Percentiles rank a stretch among this genome's conserved stretches.
These are phyloP conservation scores for Hybognathus amarus DNA, from an alignment of 2,797 vertebrate species.

Conservation along the genomic window DNA sequence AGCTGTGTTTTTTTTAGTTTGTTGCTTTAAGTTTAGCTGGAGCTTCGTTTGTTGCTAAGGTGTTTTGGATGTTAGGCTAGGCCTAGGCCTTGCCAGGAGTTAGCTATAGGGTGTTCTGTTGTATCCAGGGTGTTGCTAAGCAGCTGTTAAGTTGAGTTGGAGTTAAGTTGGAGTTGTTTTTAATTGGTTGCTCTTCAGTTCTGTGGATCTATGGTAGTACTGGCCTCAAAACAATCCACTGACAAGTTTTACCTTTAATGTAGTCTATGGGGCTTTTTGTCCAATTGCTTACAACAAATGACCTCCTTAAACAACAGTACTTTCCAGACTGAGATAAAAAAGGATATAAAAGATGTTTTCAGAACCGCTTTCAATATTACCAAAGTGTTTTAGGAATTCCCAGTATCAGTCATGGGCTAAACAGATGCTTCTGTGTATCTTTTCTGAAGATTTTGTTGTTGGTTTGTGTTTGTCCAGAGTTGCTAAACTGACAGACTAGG, in stretches of 20 bases:
- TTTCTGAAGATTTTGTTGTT: not conserved
- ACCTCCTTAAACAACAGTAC: not conserved
- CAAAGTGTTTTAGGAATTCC: not conserved
- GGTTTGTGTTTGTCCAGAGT: not conserved
- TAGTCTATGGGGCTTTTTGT: not conserved
- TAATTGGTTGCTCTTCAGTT: not conserved
- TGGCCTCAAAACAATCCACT: not conserved
- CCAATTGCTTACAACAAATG: not conserved
- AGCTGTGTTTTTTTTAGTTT: not conserved
- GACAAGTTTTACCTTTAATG: not conserved
- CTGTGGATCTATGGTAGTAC: not conserved
- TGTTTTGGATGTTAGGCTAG: constrained; percentile 12
- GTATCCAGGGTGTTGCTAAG: not conserved
- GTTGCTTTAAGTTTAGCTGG: not conserved
- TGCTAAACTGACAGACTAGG: not conserved
- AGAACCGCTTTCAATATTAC: constrained; percentile 2
- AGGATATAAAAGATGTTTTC: not conserved
- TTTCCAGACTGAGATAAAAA: not conserved
- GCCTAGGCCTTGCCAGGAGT: not conserved
- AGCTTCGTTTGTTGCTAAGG: not conserved
- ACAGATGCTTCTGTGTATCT: not conserved
- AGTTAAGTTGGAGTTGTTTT: not conserved
- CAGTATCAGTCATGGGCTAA: constrained; percentile 1
- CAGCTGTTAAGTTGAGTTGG: not conserved
- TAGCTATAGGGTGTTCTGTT: not conserved